Conservation (phyloP, 2,888 invertebrate species). For the Drosophila kokeensis region DNA sequence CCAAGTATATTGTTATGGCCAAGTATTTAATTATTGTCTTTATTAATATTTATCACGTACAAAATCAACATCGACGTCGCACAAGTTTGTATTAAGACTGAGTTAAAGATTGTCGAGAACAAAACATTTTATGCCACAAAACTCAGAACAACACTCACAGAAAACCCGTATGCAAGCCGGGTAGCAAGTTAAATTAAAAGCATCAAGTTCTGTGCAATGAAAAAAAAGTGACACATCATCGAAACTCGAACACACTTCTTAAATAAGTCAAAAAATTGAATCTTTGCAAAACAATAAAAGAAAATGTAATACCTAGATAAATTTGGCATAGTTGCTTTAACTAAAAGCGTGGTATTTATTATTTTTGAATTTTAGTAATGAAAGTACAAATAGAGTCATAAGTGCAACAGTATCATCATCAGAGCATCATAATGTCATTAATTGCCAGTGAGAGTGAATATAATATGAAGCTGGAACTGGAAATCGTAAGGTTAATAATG, state of each 20-base stretch:
- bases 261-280: background rate
- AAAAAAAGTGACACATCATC: background rate
- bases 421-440: slow-evolving; percentile 19
- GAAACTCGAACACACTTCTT: slow-evolving; percentile 22
- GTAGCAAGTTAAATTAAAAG: slow-evolving; percentile 51
- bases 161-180: slow-evolving; percentile 61
- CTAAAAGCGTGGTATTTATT: background rate
- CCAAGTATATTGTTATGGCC: slow-evolving; percentile 2
- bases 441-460: slow-evolving; percentile 44
- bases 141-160: slow-evolving; percentile 31
- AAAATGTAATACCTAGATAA: background rate
- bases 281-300: background rate
- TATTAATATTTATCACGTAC: slow-evolving; percentile 20
- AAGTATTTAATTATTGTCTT: slow-evolving; percentile 7
- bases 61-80: slow-evolving; percentile 31
- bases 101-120: slow-evolving; percentile 58
- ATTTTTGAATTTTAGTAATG: background rate
- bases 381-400: background rate
- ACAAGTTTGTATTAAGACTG: slow-evolving; percentile 59
- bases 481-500: slow-evolving; percentile 31
- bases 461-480: slow-evolving; percentile 9
- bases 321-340: background rate
- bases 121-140: slow-evolving; percentile 48
- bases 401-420: background rate
- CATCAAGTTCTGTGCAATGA: slow-evolving; percentile 33